phyloP scores from a whole-genome alignment of 53 echinoderm and acorn worm genomes.

The Crossaster papposus region DNA sequence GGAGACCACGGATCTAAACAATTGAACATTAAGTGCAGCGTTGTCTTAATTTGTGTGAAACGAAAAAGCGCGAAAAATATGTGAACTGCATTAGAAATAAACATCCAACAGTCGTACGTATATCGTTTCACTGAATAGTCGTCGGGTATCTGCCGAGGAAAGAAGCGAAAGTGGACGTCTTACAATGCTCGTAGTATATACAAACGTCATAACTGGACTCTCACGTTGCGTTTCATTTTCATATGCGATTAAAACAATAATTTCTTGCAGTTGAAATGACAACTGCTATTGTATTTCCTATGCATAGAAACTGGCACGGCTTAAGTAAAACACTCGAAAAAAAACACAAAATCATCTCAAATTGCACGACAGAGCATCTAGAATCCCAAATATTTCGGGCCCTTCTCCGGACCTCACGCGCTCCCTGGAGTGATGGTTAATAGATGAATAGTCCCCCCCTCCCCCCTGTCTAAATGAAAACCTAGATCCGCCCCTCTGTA shows the following conservation, averaged over 20 bases:
- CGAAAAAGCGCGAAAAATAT: background rate
- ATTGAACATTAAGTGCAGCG: background rate
- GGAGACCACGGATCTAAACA: too few relatives aligned
- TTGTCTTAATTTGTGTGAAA: background rate
- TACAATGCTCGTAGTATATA: background rate
- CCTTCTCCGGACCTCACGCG: too few relatives aligned
- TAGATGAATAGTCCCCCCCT: too few relatives aligned
- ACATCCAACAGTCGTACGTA: background rate
- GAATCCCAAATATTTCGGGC: too few relatives aligned
- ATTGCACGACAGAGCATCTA: too few relatives aligned
- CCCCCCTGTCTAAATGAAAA: too few relatives aligned
- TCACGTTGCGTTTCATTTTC: background rate
- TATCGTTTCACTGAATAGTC: background rate
- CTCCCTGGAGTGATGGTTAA: too few relatives aligned
- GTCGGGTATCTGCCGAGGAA: background rate
- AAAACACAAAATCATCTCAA: background rate
- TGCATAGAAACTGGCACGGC: background rate
- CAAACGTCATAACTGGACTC: background rate
- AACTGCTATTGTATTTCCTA: background rate
- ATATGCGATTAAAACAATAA: background rate
- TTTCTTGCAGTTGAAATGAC: background rate
- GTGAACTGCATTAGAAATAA: background rate
- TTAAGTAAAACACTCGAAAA: too few relatives aligned
- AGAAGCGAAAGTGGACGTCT: background rate
- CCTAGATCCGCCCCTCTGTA: too few relatives aligned